Evolutionary conservation across 2,888 invertebrate species (phyloP), one percentile per base, ranked within the genome.

Genomic region (Campoletis raptor): DNA sequence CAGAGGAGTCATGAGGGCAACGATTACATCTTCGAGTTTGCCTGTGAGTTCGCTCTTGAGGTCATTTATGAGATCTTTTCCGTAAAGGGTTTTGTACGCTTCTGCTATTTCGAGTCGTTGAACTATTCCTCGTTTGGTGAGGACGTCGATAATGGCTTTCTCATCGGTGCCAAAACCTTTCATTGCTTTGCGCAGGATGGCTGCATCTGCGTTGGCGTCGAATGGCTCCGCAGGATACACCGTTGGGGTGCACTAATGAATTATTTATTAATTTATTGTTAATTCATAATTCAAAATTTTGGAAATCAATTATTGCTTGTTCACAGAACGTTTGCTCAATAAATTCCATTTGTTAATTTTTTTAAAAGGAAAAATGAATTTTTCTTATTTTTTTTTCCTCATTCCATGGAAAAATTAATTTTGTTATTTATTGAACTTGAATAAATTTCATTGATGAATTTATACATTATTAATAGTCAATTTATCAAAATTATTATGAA

Each of bases 111-210:
- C 97, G 90, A 98, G 95, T 87, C 99, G 96, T 94, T 99, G 99
- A 6, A 97, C 97, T 93, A 98, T 98, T 87, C 98, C 98, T 88
- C 99, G 96, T 89, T 97, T 97, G 81, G 98, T 97, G 64, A 99
- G 95, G 9, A 99, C 97, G 92, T 98, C 97, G 91, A 98, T 98
- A 94, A 99, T 98, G 85, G 98, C 97, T 92, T 97, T 97, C 94
- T 99, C 98, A 93, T 99, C 98, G 48, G 98, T 98, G 82, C 98
- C 98, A 91, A 98, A 97, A 81, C 98, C 98, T 94, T 98, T 98
- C 98, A 98, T 98, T 30, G 98, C 98, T 94, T 98, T 98, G 90
- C 97, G 96, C 78, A 98, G 95, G 85, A 97, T 96, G 89, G 97
- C 97, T 4, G 98, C 98, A 95, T 98, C 98, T 74, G 97, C 96